Conservation (phyloP, 2,113 vertebrate genomes). For the Aldabrachelys gigantea region DNA sequence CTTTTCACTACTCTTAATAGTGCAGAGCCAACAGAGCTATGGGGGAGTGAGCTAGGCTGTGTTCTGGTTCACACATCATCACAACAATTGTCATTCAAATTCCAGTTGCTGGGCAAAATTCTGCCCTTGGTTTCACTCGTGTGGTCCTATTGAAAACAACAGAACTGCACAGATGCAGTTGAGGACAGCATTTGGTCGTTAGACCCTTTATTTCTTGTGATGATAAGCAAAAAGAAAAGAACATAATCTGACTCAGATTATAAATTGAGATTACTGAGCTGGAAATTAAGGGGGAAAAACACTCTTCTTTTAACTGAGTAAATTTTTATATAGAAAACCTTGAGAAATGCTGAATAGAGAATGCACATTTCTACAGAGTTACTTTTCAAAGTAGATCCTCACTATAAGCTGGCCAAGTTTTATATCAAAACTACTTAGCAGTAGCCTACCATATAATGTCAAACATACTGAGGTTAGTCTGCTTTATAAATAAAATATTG, state of each 20-base stretch:
- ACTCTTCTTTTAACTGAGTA: background rate
- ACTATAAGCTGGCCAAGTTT: background rate
- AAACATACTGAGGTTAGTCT: background rate
- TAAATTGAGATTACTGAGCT: background rate
- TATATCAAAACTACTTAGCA: background rate
- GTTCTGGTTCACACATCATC: background rate
- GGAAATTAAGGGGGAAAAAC: constrained; percentile 2
- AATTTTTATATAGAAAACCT: background rate
- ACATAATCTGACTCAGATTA: background rate
- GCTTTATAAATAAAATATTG: background rate
- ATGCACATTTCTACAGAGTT: background rate
- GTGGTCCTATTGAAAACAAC: background rate
- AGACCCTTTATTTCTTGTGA: background rate
- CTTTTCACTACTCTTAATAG: background rate
- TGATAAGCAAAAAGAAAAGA: background rate
- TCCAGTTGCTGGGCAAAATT: background rate
- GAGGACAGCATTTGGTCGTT: background rate
- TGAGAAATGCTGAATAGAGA: background rate
- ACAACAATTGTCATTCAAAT: background rate
- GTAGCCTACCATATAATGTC: background rate
- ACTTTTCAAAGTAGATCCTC: background rate
- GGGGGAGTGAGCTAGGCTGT: background rate
- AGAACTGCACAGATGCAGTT: background rate
- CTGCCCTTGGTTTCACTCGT: background rate
- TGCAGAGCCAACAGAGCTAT: background rate